Evolutionary conservation across 2,797 vertebrate species (phyloP).

Genomic region (Erethizon dorsatum): DNA sequence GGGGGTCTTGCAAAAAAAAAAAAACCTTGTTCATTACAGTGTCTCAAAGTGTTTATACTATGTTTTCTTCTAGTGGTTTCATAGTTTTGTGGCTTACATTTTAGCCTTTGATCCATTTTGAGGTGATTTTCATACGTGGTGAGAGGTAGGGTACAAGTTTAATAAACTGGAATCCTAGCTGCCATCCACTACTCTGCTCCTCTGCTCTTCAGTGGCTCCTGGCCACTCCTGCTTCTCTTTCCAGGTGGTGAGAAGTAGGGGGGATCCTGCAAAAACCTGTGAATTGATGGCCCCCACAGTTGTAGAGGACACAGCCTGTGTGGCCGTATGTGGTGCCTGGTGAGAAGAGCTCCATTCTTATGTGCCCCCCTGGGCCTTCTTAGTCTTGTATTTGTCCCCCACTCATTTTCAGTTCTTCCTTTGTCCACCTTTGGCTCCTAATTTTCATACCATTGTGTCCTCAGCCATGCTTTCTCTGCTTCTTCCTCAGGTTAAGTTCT

Average conservation of each 20-base stretch:
- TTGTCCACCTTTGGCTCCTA: not conserved
- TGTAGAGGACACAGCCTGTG: not conserved
- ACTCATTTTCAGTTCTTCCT: not conserved
- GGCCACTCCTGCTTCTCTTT: not conserved
- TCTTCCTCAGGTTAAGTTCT: slow-evolving; percentile 22
- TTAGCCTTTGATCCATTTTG: not conserved
- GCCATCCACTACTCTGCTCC: not conserved
- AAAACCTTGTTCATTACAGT: not conserved
- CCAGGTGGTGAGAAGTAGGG: not conserved
- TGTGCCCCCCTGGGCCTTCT: not conserved
- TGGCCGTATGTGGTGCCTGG: not conserved
- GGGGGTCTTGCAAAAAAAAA: not conserved
- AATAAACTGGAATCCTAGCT: not conserved
- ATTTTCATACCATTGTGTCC: not conserved
- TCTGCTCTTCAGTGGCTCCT: not conserved
- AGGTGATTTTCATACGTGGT: not conserved
- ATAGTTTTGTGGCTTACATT: not conserved
- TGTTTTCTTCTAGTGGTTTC: not conserved
- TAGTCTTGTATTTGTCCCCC: not conserved
- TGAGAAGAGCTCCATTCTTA: not conserved
- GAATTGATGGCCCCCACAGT: not conserved
- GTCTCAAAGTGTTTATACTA: not conserved
- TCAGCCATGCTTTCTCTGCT: not conserved
- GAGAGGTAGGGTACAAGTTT: not conserved
- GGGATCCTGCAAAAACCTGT: not conserved